Evolutionary conservation across 2,888 invertebrate genomes (phyloP), one percentile per base, ranked within the genome.

Genomic region (Cyrtodaria siliqua): DNA sequence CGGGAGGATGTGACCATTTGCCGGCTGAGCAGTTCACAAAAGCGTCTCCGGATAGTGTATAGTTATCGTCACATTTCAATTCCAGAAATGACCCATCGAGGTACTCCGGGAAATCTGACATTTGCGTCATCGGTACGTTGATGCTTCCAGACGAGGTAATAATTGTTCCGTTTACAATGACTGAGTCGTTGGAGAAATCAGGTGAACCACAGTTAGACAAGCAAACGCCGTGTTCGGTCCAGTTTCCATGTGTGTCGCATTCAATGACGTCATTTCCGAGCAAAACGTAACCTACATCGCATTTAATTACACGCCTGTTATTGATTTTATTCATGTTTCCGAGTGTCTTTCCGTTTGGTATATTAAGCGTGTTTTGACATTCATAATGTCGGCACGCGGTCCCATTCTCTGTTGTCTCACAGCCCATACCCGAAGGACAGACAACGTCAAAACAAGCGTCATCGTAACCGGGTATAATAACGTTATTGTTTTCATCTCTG

Each of bases 281-380:
- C 27, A 68, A 8, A 18, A 16, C 27, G 23, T 18, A 53, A 14
- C 18, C 29, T n/a, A 16, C 16, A 38, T 60, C 12, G 23, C 68
- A 68, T 16, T 44, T n/a, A 1, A 59, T 24, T 14, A 18, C 1
- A 20, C 68, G 68, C 14, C n/a, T 40, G 12, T n/a, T 23, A 24
- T 42, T 16, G 6, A 68, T 40, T 20, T 20, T 16, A 33, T 68
- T 68, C n/a, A 52, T n/a, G 38, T 68, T 68, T 12, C 68, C 68
- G 16, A 44, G n/a, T 20, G 60, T 20, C 9, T 12, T 16, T 8
- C 68, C 68, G 24, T 53, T 20, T 16, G 27, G 18, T 1, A n/a
- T 14, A 9, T 1, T 1, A 3, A 23, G 12, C 1, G 27, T 16
- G 14, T 44, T 16, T 12, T 8, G 14, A 40, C 68, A 68, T 60